Percentiles rank a stretch among this genome's conserved stretches.
Conservation (phyloP, 2,797 vertebrate species). For the Danio jaintianensis region DNA sequence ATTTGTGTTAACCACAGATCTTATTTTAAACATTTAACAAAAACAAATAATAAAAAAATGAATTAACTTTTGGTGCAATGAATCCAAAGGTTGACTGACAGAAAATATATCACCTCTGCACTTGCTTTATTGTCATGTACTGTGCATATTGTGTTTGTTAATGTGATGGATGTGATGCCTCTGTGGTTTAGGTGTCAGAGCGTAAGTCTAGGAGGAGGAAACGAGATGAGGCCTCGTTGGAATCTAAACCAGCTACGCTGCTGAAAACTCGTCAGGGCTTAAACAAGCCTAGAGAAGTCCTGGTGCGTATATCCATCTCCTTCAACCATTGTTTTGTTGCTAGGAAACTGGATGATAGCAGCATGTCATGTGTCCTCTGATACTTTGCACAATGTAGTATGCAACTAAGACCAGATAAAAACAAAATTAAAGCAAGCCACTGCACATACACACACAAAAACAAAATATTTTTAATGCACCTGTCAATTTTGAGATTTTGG, state of each 20-base stretch:
- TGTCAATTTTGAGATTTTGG: no score
- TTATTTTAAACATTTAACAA: not conserved
- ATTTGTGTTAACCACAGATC: not conserved
- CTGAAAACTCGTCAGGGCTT: slow-evolving; percentile 38
- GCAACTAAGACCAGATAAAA: slow-evolving; percentile 8
- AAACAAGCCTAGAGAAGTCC: not conserved
- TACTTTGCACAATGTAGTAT: slow-evolving; percentile 29
- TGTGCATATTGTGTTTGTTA: slow-evolving; percentile 9
- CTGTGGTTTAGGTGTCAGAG: slow-evolving; percentile 68
- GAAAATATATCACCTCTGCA: not conserved
- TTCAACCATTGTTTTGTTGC: slow-evolving; percentile 53
- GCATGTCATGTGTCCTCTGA: slow-evolving; percentile 18
- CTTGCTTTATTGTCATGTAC: not conserved
- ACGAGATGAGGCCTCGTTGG: slow-evolving; percentile 63
- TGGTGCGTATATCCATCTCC: slow-evolving; percentile 52
- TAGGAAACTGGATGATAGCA: slow-evolving; percentile 50
- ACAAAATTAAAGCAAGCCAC: slow-evolving; percentile 33
- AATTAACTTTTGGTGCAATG: not conserved
- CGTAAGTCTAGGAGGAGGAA: slow-evolving; percentile 60
- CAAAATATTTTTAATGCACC: no score
- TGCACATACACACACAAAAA: no score
- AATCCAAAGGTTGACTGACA: not conserved
- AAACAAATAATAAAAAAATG: not conserved
- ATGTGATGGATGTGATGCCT: not conserved
- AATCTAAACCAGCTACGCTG: slow-evolving; percentile 12